Evolutionary conservation across 2,888 invertebrate genomes (phyloP).

Genomic region (Unio pictorum): DNA sequence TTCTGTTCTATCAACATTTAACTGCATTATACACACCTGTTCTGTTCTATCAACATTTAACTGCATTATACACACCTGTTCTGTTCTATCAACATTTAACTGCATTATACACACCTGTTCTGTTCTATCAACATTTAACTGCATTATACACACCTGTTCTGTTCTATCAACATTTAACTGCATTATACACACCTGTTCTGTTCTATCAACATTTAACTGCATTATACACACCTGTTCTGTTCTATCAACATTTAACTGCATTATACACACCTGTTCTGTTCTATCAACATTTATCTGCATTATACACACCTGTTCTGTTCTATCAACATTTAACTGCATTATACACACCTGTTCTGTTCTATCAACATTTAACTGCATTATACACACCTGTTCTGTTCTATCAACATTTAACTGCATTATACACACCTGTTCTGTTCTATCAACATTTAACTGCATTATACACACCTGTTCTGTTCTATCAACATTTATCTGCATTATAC

Average conservation of each 20-base stretch:
- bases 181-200: conserved; percentile 77
- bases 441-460: conserved; percentile 72
- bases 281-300: conserved; percentile 80
- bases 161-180: conserved; percentile 78
- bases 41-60: conserved; percentile 80
- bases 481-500: conserved; percentile 72
- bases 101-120: conserved; percentile 75
- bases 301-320: conserved; percentile 78
- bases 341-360: conserved; percentile 78
- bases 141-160: conserved; percentile 76
- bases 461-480: conserved; percentile 80
- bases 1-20: conserved; percentile 81
- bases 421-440: conserved; percentile 80
- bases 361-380: conserved; percentile 75
- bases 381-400: conserved; percentile 80
- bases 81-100: conserved; percentile 79
- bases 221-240: conserved; percentile 77
- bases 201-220: conserved; percentile 9
- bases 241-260: conserved; percentile 77
- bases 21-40: conserved; percentile 73
- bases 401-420: conserved; percentile 73
- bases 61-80: conserved; percentile 75
- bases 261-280: conserved; percentile 78
- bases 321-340: conserved; percentile 75
- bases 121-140: conserved; percentile 79